Evolutionary conservation across 2,113 vertebrate species (phyloP).

Genomic region (Macquaria ambigua): DNA sequence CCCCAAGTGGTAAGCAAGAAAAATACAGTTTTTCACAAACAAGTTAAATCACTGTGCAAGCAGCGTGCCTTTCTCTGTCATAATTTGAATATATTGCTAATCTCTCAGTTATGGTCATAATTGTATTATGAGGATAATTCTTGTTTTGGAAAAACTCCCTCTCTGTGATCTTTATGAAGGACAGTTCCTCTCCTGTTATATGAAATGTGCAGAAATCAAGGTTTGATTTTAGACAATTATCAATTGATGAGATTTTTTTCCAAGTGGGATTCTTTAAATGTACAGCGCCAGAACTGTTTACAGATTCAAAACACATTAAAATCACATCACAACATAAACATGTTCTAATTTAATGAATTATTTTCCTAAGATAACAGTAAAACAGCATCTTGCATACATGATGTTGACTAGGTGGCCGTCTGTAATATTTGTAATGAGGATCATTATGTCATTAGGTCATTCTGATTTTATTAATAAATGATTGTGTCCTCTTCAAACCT

Average conservation of each 20-base stretch:
- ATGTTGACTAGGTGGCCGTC: not conserved
- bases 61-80: not conserved
- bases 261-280: not conserved
- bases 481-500: not conserved
- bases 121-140: not conserved
- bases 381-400: not conserved
- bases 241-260: not conserved
- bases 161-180: not conserved
- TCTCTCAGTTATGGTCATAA: not conserved
- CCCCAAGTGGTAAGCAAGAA: conserved; percentile 49
- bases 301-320: not conserved
- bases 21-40: conserved; percentile 1
- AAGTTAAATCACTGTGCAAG: not conserved
- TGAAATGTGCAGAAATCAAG: not conserved
- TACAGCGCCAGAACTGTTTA: not conserved
- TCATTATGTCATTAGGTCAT: too few species aligned
- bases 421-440: not conserved
- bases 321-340: not conserved
- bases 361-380: not conserved
- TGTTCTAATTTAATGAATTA: not conserved
- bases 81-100: not conserved
- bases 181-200: too few species aligned
- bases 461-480: not conserved
- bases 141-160: not conserved
- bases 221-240: not conserved